Evolutionary conservation across 1,140 invertebrate genomes (phyloP), one percentile per base, ranked within the genome.

Genomic region (Pseudomyrmex pallidus): DNA sequence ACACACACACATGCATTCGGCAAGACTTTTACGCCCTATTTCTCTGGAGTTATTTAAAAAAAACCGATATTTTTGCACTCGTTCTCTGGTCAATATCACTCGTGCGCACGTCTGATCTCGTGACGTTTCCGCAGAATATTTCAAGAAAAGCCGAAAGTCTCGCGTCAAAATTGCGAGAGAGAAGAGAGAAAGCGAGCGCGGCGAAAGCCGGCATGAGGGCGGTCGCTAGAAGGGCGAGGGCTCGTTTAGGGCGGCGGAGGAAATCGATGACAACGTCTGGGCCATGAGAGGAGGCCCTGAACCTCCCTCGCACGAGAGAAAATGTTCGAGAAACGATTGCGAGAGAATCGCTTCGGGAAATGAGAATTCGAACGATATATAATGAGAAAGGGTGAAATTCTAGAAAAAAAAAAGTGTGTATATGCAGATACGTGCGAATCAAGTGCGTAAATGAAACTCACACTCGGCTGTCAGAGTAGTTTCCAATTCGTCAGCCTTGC

Each of bases 211-310:
- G 59, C 25, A 61, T 59, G 83, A 70, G 82, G 66, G 64, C 82
- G 82, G 61, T 13, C 50, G 62, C 44, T 77, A 59, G 83, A 84
- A 74, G 87, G 87, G 87, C 82, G 80, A 83, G 56, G 66, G 83
- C 50, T 52, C 73, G 74, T 68, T 35, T 35, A 35, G 35, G 82
- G 48, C 68, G 82, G 66, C 76, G 87, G 82, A 90, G 85, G 90
- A 87, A 90, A 91, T 90, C 90, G 89, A 91, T 91, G 88, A 83
- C 83, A 87, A 82, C 86, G 89, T 90, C 86, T 90, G 90, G 73
- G 63, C 83, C 74, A 76, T 76, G 78, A 85, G 78, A 82, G 63
- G 78, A 85, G 80, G 70, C 87, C 70, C 44, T 50, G 17, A 13
- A 15, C 7, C 50, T 50, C 66, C 52, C 61, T 64, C 54, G 62